Conservation (phyloP, 2,797 vertebrate species). For the Capromys pilorides region DNA sequence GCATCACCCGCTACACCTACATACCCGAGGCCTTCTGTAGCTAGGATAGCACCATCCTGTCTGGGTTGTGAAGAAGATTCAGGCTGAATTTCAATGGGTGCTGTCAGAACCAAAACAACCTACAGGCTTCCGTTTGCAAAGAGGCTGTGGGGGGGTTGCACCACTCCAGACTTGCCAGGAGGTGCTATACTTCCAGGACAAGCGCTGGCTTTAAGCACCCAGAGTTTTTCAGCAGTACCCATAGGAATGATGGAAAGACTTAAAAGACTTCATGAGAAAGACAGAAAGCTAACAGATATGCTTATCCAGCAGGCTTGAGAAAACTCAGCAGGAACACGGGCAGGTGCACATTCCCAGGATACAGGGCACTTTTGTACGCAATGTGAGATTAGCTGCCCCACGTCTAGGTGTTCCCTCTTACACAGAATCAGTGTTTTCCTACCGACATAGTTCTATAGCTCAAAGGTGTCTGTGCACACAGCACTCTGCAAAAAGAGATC, state of each 20-base stretch:
- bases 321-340: background rate
- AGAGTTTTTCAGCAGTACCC: background rate
- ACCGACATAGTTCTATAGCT: background rate
- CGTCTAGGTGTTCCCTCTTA: background rate
- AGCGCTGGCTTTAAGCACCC: background rate
- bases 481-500: background rate
- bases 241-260: background rate
- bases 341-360: background rate
- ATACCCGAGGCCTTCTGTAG: background rate
- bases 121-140: background rate
- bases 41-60: background rate
- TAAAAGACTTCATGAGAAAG: background rate
- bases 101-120: conserved; percentile 14
- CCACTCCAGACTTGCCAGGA: background rate
- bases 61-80: background rate
- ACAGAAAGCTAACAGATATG: background rate
- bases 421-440: background rate
- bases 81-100: background rate
- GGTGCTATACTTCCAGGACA: background rate
- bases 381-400: background rate
- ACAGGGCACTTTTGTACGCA: background rate
- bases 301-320: background rate
- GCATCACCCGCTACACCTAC: background rate
- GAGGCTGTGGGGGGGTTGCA: background rate
- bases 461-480: background rate